Percentiles rank a stretch among this genome's conserved stretches.
Evolutionary conservation across 2,888 invertebrate species (phyloP).

Genomic region (Tineola bisselliella): DNA sequence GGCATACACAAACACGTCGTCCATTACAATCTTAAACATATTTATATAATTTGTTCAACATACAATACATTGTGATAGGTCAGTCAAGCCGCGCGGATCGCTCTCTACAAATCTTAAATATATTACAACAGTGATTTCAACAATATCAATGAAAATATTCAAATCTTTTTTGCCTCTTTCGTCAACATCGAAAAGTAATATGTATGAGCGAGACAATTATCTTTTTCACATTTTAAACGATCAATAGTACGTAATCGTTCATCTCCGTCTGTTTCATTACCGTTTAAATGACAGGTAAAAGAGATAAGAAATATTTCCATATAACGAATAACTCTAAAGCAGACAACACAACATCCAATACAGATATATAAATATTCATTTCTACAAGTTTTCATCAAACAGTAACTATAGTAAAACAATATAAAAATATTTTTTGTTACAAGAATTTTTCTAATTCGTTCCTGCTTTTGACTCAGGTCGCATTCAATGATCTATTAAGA

Average conservation of each 20-base stretch:
- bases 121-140: too few species aligned
- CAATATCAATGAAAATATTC: too few species aligned
- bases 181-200: too few species aligned
- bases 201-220: too few species aligned
- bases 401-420: not conserved
- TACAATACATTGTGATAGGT: not conserved
- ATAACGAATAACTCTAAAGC: not conserved
- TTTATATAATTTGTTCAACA: not conserved
- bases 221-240: too few species aligned
- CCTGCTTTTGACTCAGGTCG: not conserved
- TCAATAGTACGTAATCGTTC: too few species aligned
- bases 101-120: not conserved
- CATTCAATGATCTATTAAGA: not conserved
- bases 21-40: not conserved
- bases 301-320: not conserved
- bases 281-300: too few species aligned
- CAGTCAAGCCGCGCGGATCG: slow-evolving; percentile 5
- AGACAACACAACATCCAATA: not conserved
- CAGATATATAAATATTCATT: not conserved
- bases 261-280: too few species aligned
- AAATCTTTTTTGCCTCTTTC: too few species aligned
- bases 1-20: not conserved
- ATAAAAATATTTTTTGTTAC: not conserved
- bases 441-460: not conserved
- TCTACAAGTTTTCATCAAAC: too few species aligned